Evolutionary conservation across 1,140 invertebrate species (phyloP).

Genomic region (Manduca sexta): DNA sequence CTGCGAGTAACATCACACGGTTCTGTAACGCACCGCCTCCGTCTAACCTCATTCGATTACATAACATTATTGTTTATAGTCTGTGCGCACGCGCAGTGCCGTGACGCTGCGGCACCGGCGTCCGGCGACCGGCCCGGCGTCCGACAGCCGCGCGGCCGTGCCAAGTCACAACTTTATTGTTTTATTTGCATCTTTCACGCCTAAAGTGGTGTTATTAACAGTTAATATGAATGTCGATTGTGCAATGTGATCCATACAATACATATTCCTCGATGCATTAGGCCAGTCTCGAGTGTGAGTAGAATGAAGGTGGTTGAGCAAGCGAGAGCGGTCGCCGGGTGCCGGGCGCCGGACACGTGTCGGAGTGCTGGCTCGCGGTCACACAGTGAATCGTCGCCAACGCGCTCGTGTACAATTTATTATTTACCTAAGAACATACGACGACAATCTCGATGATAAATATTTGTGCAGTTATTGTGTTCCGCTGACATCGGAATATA

Average conservation of each 20-base stretch:
- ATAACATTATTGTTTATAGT: too few species aligned
- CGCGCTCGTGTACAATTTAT: conserved; percentile 40
- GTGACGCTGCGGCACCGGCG: background rate
- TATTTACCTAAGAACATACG: conserved; percentile 49
- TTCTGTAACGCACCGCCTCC: too few species aligned
- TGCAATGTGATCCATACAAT: conserved; percentile 5
- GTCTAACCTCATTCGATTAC: too few species aligned
- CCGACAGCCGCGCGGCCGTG: background rate
- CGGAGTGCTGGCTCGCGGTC: conserved; percentile 1
- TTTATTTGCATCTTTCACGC: background rate
- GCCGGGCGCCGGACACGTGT: background rate
- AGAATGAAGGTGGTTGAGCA: conserved; percentile 3
- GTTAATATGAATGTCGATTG: too few species aligned
- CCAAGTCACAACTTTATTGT: background rate
- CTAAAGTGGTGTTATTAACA: conserved; percentile 9
- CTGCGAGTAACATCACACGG: too few species aligned
- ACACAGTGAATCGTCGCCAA: conserved; percentile 26
- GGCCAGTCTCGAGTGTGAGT: conserved; percentile 20
- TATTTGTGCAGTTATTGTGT: conserved; percentile 30
- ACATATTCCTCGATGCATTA: conserved; percentile 24
- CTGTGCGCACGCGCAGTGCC: too few species aligned
- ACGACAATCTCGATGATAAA: conserved; percentile 41
- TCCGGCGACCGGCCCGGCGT: background rate
- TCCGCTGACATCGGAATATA: conserved; percentile 14
- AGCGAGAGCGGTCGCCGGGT: background rate